Base-by-base conservation (phyloP, 2,797 vertebrate species). In the Sebastes trivittatus region DNA sequence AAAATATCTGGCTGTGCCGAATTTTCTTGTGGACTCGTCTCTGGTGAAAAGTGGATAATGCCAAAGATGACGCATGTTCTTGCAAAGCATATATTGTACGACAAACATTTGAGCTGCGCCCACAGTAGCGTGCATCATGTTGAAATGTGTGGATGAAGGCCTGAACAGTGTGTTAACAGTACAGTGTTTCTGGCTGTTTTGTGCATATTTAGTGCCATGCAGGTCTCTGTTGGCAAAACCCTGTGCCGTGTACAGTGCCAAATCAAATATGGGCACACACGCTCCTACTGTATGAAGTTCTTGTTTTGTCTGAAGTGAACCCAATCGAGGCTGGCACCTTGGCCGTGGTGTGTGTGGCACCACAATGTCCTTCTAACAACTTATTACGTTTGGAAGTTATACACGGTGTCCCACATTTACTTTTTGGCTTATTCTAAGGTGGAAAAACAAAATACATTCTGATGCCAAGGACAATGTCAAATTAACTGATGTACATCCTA, bases 151-250 rank as follows among this genome's bases (percentile, higher is more conserved):
- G 61, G 58, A 61, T 63, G 36, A 76, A 36, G 23, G 23, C 27
- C 70, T 18, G 77, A 52, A 16, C 25, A 14, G 60, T 73, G 56
- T 68, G 71, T 32, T 46, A 27, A 23, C 11, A 29, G 23, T 18
- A 23, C 38, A 62, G 55, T 64, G 74, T 56, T 58, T 61, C 2
- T 66, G 68, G 49, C 18, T 18, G 32, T 77, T 62, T 52, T 74
- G 23, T 61, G 30, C 59, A 61, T 38, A 27, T 55, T 59, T 55
- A 18, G 36, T 22, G 52, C 49, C 60, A 20, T 64, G 77, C 84
- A 81, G 76, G 71, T 83, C 63, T 74, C 38, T 80, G 63, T 68
- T 76, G 75, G 72, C 56, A 55, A 54, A 59, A 69, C 49, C 49
- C 52, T 7, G 29, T 32, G 69, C 72, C 27, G 20, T 84, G 80